These are phyloP conservation scores for Coracias cyanogaster DNA, from an alignment of 2,797 vertebrate species.

Conservation along the genomic window DNA sequence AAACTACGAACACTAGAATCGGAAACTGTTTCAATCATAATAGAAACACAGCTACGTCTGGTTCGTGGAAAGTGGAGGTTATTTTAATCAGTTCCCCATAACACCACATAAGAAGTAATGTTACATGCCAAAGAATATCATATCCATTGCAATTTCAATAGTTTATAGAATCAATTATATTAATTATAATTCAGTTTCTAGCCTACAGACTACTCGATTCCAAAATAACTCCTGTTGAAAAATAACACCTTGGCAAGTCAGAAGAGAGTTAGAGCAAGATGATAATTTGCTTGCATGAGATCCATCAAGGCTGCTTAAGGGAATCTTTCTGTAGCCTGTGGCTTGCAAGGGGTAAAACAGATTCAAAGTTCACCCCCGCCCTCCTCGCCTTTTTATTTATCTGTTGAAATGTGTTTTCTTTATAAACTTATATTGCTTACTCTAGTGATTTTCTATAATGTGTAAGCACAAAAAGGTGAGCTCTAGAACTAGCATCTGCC, in stretches of 20 bases:
- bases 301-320: not conserved
- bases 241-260: not conserved
- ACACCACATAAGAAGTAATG: not conserved
- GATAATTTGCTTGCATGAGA: not conserved
- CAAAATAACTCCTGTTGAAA: not conserved
- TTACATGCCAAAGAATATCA: not conserved
- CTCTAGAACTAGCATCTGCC: not conserved
- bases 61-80: not conserved
- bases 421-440: not conserved
- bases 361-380: not conserved
- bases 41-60: not conserved
- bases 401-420: not conserved
- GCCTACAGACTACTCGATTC: not conserved
- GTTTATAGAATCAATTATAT: not conserved
- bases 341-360: not conserved
- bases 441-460: not conserved
- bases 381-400: not conserved
- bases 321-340: not conserved
- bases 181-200: not conserved
- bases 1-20: not conserved
- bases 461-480: not conserved
- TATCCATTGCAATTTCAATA: not conserved
- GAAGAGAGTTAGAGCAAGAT: not conserved
- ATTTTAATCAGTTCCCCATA: not conserved
- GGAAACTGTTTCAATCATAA: not conserved